Conservation (phyloP, 1,140 invertebrate genomes). For the Babylonia areolata region DNA sequence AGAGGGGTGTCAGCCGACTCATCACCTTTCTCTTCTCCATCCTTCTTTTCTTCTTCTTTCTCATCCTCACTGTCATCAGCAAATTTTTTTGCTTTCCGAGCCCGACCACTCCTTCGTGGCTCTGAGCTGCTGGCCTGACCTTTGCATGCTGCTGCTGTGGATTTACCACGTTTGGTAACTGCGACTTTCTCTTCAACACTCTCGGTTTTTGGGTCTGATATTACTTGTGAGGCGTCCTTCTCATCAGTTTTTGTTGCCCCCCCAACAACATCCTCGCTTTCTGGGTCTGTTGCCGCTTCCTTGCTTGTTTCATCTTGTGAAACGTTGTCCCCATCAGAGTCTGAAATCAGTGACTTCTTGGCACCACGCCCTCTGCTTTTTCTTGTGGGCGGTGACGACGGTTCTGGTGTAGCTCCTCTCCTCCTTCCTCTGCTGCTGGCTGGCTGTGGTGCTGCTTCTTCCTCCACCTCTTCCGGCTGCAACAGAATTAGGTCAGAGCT, state of each 20-base stretch:
- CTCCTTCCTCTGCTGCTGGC: not conserved
- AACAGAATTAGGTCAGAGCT: too few species aligned
- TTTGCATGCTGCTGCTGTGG: not conserved
- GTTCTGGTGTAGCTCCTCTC: not conserved
- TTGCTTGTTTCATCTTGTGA: not conserved
- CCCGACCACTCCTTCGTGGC: not conserved
- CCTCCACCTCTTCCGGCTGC: not conserved
- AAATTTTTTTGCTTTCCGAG: slow-evolving; percentile 15
- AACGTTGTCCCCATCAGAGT: not conserved
- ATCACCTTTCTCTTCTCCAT: not conserved
- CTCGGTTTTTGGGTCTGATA: not conserved
- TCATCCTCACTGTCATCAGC: slow-evolving; percentile 18
- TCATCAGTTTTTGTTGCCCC: not conserved
- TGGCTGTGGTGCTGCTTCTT: not conserved
- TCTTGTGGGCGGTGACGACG: not conserved
- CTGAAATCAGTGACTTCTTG: not conserved
- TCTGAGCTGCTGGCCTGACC: not conserved
- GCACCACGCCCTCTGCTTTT: not conserved
- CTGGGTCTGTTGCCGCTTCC: too few species aligned
- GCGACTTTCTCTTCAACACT: not conserved
- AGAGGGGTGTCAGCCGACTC: not conserved
- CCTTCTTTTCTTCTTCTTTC: slow-evolving; percentile 31
- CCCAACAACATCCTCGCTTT: not conserved
- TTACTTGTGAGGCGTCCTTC: not conserved
- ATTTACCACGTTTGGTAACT: not conserved